Percentiles rank a stretch among this genome's conserved stretches.
Evolutionary conservation across 2,797 vertebrate genomes (phyloP).

Genomic region (Epinephelus awoara): DNA sequence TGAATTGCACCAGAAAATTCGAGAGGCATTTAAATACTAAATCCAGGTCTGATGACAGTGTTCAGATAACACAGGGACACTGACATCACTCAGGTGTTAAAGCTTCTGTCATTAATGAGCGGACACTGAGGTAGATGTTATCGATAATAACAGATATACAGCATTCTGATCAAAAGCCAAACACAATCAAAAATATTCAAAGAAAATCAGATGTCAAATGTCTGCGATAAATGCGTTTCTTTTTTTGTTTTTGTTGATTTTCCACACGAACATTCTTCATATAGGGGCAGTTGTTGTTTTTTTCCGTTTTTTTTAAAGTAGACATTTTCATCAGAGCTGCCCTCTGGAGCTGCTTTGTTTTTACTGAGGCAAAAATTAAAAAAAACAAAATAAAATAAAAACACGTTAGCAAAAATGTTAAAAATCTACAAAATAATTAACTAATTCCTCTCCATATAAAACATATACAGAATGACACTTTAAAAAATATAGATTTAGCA

Average conservation of each 20-base stretch:
- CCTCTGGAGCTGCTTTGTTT: conserved; percentile 48
- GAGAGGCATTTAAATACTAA: neutral
- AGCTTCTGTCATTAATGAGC: conserved; percentile 71
- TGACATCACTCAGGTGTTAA: conserved; percentile 51
- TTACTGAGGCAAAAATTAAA: conserved; percentile 61
- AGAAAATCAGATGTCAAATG: conserved; percentile 37
- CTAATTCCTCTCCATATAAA: conserved; percentile 72
- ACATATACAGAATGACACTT: conserved; percentile 72
- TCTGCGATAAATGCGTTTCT: conserved; percentile 51
- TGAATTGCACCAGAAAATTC: conserved; percentile 9
- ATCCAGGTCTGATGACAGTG: neutral
- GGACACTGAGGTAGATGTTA: conserved; percentile 85
- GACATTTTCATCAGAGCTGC: conserved; percentile 43
- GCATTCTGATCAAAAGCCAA: conserved; percentile 78
- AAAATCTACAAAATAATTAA: conserved; percentile 78
- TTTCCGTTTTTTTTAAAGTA: conserved; percentile 18
- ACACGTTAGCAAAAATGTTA: conserved; percentile 69
- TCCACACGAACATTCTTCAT: conserved; percentile 51
- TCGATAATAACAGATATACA: conserved; percentile 74
- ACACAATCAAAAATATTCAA: conserved; percentile 65
- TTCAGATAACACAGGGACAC: conserved; percentile 21
- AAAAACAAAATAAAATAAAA: conserved; percentile 31
- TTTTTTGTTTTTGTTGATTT: neutral
- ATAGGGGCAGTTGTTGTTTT: neutral
- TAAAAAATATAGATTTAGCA: conserved; percentile 83